Base-by-base conservation (phyloP, 2,113 vertebrate species). In the Nesogale talazaci region DNA sequence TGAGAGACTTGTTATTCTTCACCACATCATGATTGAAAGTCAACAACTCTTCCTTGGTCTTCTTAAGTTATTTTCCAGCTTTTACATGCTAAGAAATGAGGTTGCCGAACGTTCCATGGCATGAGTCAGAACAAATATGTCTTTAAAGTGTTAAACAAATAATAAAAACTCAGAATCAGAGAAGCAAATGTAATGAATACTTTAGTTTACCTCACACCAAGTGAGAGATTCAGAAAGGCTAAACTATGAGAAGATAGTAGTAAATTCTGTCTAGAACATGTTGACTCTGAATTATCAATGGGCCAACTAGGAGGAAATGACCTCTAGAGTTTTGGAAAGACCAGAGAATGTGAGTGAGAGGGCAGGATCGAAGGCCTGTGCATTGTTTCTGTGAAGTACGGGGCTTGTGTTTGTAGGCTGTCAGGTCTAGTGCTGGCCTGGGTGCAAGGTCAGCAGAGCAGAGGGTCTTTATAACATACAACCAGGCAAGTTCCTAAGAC, bases 311-410 rank as follows among this genome's bases (percentile, higher is more conserved):
- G 11, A 31, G 74, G 36, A 90, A 90, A 94, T 76, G 3, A 87
- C 46, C 9, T 87, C 70, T 52, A 92, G 59, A 63, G 15, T 84
- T 93, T 82, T 46, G 69, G 46, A 59, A 78, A 63, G 57, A 86
- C 6, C 65, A 56, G 15, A 79, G 4, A 85, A 0, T 75, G 31
- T 69, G 34, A 75, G 25, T 57, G 56, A n/a, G 76, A 76, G 15
- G 42, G 52, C 29, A 75, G 29, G 34, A 23, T 27, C 80, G 61
- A 77, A 40, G 85, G 76, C 61, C 31, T 75, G 34, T 38, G n/a
- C 46, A 10, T 46, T 16, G 14, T 82, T 36, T 88, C 46, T 57
- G 52, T 56, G 56, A 78, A 82, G 69, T 31, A 15, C 22, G 31
- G 83, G 27, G 34, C 70, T 36, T 82, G 15, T 52, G 25, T 27